Percentiles rank a stretch among this genome's conserved stretches.
Evolutionary conservation across 2,113 vertebrate species (phyloP).

Genomic region (Psammodynastes pulverulentus): DNA sequence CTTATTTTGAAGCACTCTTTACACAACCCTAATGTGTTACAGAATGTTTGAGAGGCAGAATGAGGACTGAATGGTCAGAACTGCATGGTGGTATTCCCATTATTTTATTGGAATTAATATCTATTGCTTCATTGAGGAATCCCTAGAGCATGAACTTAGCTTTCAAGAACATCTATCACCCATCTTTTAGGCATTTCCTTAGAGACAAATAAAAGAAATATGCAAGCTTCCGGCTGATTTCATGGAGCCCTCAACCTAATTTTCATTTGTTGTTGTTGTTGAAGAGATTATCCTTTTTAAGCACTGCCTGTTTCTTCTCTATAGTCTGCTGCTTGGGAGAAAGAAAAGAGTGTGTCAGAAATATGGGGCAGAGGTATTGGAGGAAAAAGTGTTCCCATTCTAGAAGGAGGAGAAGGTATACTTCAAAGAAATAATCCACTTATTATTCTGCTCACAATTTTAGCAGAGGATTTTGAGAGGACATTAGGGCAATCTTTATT

Average conservation of each 20-base stretch:
- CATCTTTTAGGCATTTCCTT: neutral
- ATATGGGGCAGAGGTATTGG: neutral
- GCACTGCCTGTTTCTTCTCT: neutral
- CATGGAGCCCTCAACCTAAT: neutral
- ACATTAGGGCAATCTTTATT: neutral
- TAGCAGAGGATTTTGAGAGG: neutral
- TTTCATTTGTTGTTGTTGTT: neutral
- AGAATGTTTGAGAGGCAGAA: neutral
- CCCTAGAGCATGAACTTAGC: neutral
- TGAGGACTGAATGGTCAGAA: neutral
- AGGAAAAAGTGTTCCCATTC: neutral
- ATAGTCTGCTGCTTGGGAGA: neutral
- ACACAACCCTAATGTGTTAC: neutral
- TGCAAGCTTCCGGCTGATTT: neutral
- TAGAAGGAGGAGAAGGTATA: neutral
- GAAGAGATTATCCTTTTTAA: neutral
- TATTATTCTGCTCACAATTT: neutral
- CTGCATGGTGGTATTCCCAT: neutral
- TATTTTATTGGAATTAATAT: neutral
- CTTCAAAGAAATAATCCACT: neutral
- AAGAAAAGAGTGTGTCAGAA: neutral
- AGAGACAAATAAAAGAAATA: neutral
- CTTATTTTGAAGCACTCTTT: neutral
- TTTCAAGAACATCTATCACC: neutral
- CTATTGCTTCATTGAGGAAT: neutral